Evolutionary conservation across 2,113 vertebrate genomes (phyloP).

Genomic region (Henicopernis longicauda): DNA sequence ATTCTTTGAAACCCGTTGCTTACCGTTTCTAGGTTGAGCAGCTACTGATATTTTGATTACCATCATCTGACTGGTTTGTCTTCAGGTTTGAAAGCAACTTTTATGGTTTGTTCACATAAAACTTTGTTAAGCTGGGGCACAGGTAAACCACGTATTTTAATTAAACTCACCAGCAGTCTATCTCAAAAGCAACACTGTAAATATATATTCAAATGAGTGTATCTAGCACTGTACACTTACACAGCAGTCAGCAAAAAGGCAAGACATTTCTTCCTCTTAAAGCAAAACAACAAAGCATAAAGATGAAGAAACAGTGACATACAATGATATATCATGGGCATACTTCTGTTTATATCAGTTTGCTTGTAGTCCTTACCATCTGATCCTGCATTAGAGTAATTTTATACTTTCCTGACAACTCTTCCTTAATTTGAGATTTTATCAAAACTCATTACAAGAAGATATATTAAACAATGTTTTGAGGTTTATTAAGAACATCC

Average conservation of each 20-base stretch:
- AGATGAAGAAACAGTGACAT: background rate
- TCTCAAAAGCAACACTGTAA: background rate
- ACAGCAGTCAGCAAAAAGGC: background rate
- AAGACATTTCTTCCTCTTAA: background rate
- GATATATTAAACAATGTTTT: background rate
- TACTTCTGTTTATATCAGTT: background rate
- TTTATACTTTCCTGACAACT: background rate
- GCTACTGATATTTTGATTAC: background rate
- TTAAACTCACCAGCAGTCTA: background rate
- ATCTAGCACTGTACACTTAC: background rate
- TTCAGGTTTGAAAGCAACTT: background rate
- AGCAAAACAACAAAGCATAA: background rate
- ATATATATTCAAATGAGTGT: background rate
- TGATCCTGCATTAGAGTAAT: too few relatives aligned
- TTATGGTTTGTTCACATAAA: background rate
- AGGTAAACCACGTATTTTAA: background rate
- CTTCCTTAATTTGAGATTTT: background rate
- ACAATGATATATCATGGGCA: accelerated
- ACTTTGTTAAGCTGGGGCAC: background rate
- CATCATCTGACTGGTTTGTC: background rate
- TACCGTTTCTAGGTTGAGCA: background rate
- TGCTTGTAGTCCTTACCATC: background rate
- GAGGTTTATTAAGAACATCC: background rate
- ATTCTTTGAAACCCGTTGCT: too few relatives aligned
- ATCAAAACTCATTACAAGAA: background rate